Conservation (phyloP, 2,797 vertebrate genomes). For the Hafferia zeledoni region DNA sequence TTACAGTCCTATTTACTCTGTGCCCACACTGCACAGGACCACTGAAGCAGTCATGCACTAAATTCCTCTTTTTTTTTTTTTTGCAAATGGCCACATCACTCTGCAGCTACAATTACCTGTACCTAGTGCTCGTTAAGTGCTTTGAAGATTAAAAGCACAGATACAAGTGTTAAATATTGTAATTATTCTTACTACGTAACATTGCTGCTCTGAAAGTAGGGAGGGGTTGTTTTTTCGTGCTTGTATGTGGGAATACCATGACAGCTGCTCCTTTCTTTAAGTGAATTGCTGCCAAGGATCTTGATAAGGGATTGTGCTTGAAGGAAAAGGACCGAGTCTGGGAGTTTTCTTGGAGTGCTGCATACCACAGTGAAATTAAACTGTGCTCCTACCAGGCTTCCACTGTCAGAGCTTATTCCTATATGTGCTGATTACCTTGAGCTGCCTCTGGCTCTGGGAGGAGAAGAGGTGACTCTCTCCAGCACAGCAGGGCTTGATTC, state of each 20-base stretch:
- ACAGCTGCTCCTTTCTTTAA: constrained; percentile 48
- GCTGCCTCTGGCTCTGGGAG: constrained; percentile 11
- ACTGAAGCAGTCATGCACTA: not conserved
- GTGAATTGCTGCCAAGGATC: constrained; percentile 51
- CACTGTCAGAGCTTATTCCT: constrained; percentile 12
- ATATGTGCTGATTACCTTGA: not conserved
- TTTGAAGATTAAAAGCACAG: constrained; percentile 62
- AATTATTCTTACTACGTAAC: constrained; percentile 64
- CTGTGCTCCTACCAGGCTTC: not conserved
- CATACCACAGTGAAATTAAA: constrained; percentile 46
- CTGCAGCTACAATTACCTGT: constrained; percentile 43
- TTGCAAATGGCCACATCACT: constrained; percentile 27
- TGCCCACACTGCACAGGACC: not conserved
- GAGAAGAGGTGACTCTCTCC: not conserved
- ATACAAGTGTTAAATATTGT: constrained; percentile 69
- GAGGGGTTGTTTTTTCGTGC: constrained; percentile 54
- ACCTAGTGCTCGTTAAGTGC: constrained; percentile 28
- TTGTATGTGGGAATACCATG: constrained; percentile 61
- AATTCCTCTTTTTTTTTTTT: not conserved
- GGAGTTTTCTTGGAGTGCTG: constrained; percentile 68
- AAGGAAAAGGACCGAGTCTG: constrained; percentile 50
- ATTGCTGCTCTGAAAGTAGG: constrained; percentile 49
- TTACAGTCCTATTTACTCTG: not conserved
- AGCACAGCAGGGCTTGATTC: not conserved
- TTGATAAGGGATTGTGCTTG: constrained; percentile 61